Conservation (phyloP, 1,140 invertebrate genomes). For the Orius insidiosus region DNA sequence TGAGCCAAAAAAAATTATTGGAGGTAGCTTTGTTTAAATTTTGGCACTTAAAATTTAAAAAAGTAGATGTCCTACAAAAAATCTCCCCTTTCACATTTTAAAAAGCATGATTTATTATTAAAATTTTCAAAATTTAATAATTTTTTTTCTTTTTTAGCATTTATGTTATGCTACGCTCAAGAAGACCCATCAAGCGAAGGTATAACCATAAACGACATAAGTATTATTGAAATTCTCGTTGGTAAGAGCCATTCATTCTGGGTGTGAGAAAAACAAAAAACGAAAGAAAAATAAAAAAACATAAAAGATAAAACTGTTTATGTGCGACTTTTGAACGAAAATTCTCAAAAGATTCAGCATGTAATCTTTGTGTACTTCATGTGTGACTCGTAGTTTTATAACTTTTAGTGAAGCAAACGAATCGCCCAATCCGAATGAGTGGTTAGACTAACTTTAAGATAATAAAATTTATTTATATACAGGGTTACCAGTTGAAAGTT, state of each 20-base stretch:
- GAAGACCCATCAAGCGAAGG: slow-evolving; percentile 75
- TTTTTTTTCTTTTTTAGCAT: slow-evolving; percentile 49
- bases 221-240: slow-evolving; percentile 24
- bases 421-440: slow-evolving; percentile 6
- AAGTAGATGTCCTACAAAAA: not conserved
- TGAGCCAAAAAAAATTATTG: too few species aligned
- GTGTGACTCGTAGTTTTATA: too few species aligned
- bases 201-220: slow-evolving; percentile 34
- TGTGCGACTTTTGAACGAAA: too few species aligned
- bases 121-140: slow-evolving; percentile 4
- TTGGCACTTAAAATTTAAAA: not conserved
- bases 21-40: too few species aligned
- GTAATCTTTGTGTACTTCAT: too few species aligned
- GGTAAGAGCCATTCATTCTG: slow-evolving; percentile 20
- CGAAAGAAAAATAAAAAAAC: too few species aligned
- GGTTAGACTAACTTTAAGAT: slow-evolving; percentile 8
- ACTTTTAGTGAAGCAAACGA: not conserved
- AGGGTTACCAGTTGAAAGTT: too few species aligned
- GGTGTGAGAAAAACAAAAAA: too few species aligned
- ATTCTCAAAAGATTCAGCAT: too few species aligned
- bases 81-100: not conserved
- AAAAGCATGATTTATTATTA: not conserved
- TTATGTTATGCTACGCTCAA: slow-evolving; percentile 82
- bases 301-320: too few species aligned
- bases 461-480: not conserved